Conservation (phyloP, 2,797 vertebrate genomes). For the Mormyrus proboscirostris region DNA sequence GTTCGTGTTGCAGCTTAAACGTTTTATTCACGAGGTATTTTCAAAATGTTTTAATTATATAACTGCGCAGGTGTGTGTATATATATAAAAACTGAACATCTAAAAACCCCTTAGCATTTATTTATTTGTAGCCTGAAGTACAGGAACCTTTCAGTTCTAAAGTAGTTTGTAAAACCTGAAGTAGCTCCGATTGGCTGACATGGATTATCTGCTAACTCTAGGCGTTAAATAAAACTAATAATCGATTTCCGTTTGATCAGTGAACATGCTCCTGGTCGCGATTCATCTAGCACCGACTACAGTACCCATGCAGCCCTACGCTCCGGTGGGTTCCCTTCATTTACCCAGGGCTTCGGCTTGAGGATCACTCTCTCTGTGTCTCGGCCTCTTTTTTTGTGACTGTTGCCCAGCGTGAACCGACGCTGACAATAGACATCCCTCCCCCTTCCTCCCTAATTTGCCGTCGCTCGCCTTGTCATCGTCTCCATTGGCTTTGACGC, state of each 20-base stretch:
- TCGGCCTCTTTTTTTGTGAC: background rate
- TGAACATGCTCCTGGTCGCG: background rate
- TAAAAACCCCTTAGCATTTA: background rate
- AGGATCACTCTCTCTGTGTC: background rate
- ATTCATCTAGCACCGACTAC: background rate
- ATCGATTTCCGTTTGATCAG: background rate
- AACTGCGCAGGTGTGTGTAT: background rate
- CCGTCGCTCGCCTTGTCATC: background rate
- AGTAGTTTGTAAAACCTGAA: background rate
- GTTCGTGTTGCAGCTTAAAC: background rate
- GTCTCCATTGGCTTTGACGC: constrained; percentile 10
- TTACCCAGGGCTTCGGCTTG: background rate
- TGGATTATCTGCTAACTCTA: background rate
- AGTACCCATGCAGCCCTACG: background rate
- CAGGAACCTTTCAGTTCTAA: background rate
- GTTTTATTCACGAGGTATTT: background rate
- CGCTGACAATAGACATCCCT: constrained; percentile 5
- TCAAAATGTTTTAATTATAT: background rate
- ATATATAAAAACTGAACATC: background rate
- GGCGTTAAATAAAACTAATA: background rate
- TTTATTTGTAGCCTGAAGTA: background rate
- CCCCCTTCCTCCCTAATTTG: background rate
- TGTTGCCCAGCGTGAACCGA: background rate
- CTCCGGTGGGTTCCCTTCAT: background rate
- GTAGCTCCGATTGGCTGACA: background rate